These are phyloP conservation scores for Zoanthus solanderi DNA, from an alignment of 92 coral and sea anemone species.

Conservation along the genomic window DNA sequence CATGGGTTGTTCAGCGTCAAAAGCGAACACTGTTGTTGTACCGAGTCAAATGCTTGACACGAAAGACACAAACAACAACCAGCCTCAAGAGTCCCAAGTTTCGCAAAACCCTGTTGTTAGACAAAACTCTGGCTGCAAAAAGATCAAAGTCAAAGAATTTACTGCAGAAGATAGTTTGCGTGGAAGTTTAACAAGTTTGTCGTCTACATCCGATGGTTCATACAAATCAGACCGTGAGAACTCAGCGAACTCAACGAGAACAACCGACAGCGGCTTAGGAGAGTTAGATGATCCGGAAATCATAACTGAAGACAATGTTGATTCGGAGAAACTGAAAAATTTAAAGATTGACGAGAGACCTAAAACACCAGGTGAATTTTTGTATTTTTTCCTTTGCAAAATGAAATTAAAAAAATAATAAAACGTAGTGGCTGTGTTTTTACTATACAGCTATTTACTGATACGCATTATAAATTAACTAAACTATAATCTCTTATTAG, in stretches of 20 bases:
- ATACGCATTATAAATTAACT: background rate
- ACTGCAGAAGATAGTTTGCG: conserved; percentile 76
- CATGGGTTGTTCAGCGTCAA: conserved; percentile 90
- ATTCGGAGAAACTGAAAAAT: conserved; percentile 59
- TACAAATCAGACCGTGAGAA: conserved; percentile 81
- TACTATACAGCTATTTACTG: background rate
- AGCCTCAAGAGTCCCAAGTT: background rate
- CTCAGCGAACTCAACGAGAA: conserved; percentile 95
- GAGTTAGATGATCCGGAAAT: conserved; percentile 84
- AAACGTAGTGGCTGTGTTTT: background rate
- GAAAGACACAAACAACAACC: conserved; percentile 44
- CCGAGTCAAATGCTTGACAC: conserved; percentile 71
- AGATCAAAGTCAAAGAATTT: conserved; percentile 55
- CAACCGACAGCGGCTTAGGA: conserved; percentile 95
- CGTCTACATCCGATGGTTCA: conserved; percentile 66
- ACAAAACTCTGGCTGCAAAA: conserved; percentile 33
- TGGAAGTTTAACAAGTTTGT: conserved; percentile 78
- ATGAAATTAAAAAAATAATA: background rate
- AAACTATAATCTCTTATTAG: background rate
- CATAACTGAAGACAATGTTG: conserved; percentile 74
- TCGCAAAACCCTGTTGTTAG: conserved; percentile 9
- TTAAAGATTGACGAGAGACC: conserved; percentile 77
- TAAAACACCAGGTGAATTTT: conserved; percentile 81
- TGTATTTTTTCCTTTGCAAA: background rate
- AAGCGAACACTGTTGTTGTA: conserved; percentile 66